Evolutionary conservation across 2,888 invertebrate species (phyloP).

Genomic region (Amblyjoppa proteus): DNA sequence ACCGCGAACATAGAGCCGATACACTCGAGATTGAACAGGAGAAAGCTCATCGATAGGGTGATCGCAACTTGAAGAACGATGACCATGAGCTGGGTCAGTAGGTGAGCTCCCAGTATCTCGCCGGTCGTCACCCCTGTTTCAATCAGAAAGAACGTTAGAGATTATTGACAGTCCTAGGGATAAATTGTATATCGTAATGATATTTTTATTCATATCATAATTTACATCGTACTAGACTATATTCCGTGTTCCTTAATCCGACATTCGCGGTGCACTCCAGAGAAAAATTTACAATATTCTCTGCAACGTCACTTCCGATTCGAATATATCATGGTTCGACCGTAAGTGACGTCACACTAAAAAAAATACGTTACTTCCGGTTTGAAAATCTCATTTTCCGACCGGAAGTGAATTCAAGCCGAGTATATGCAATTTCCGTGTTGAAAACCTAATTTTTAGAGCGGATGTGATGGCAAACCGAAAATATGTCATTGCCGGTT

Average conservation of each 20-base stretch:
- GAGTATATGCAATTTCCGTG: no score
- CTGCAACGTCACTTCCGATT: no score
- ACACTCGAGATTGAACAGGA: constrained; percentile 88
- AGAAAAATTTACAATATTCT: no score
- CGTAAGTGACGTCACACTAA: no score
- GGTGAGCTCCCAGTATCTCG: constrained; percentile 93
- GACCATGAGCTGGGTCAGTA: constrained; percentile 91
- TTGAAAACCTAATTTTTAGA: not conserved
- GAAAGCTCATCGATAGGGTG: constrained; percentile 88
- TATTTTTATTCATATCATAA: not conserved
- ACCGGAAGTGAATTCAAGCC: no score
- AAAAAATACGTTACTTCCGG: no score
- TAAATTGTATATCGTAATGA: not conserved
- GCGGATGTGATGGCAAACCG: no score
- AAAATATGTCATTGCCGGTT: no score
- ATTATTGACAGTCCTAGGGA: constrained; percentile 7
- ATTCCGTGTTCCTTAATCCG: no score
- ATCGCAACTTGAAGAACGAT: constrained; percentile 90
- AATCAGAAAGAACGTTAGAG: constrained; percentile 43
- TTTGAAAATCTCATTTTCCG: no score
- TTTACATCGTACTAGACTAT: not conserved
- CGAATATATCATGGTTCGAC: no score
- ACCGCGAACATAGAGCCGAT: constrained; percentile 88
- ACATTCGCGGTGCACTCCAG: no score
- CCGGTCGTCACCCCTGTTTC: constrained; percentile 89